Conservation (phyloP, 2,113 vertebrate genomes). For the Andinoacara biseriatus region DNA sequence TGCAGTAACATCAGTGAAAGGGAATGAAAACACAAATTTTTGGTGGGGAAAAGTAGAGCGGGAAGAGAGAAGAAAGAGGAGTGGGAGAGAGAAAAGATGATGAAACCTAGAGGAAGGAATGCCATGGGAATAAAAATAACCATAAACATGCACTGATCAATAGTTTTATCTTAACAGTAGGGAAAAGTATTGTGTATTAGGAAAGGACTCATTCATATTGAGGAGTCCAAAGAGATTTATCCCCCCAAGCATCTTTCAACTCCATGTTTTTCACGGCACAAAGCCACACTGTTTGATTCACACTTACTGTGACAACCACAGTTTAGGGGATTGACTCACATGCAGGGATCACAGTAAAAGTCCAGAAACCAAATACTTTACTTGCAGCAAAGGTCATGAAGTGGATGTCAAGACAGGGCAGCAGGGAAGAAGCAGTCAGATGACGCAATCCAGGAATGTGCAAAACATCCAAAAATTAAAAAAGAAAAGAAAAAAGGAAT, state of each 20-base stretch:
- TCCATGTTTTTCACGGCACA: background rate
- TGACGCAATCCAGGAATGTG: background rate
- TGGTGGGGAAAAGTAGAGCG: background rate
- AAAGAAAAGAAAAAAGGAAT: background rate
- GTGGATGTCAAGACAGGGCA: background rate
- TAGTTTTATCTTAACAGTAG: background rate
- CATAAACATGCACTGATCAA: constrained; percentile 5
- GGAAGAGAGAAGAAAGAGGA: background rate
- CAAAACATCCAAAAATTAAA: background rate
- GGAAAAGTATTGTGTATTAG: background rate
- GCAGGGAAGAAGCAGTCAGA: background rate
- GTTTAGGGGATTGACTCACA: background rate
- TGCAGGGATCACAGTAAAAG: background rate
- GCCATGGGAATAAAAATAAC: background rate
- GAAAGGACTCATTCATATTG: background rate
- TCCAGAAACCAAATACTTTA: background rate
- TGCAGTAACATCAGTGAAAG: constrained; percentile 31
- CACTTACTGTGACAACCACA: background rate
- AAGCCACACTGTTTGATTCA: background rate
- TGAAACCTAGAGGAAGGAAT: background rate
- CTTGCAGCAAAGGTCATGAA: background rate
- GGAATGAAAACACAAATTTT: constrained; percentile 46
- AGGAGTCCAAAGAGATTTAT: background rate
- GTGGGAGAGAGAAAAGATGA: background rate
- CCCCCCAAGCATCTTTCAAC: background rate